Conservation (phyloP, 2,888 invertebrate species). For the Nomada hirtipes region DNA sequence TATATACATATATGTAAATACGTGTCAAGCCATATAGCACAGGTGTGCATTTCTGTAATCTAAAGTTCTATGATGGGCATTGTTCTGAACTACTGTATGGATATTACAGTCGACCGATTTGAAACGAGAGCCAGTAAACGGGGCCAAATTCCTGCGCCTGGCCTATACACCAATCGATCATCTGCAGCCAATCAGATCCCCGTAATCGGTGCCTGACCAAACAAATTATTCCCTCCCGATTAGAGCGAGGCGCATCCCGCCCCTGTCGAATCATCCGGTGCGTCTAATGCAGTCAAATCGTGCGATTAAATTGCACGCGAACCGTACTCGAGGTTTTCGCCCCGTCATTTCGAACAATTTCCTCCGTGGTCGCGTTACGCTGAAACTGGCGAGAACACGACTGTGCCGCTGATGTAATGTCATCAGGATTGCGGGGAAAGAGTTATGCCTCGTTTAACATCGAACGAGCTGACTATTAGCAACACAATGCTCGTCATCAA, state of each 20-base stretch:
- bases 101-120: slow-evolving; percentile 36
- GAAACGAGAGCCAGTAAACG: slow-evolving; percentile 43
- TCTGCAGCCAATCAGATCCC: slow-evolving; percentile 68
- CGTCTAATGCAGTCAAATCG: slow-evolving; percentile 42
- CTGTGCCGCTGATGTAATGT: slow-evolving; percentile 20
- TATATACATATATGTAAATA: too few relatives aligned
- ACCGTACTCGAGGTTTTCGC: slow-evolving; percentile 35
- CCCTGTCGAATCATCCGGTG: slow-evolving; percentile 32
- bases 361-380: slow-evolving; percentile 22
- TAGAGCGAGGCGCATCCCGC: slow-evolving; percentile 53
- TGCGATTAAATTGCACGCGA: slow-evolving; percentile 61
- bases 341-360: slow-evolving; percentile 48
- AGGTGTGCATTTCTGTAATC: neutral
- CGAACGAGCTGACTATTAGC: slow-evolving; percentile 37
- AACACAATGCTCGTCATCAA: slow-evolving; percentile 20
- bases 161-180: slow-evolving; percentile 71
- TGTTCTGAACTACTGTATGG: neutral
- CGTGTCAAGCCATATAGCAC: neutral
- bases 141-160: slow-evolving; percentile 50
- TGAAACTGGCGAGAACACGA: slow-evolving; percentile 7
- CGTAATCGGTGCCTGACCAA: slow-evolving; percentile 68
- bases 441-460: slow-evolving; percentile 49
- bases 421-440: slow-evolving; percentile 30
- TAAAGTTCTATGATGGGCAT: too few relatives aligned
- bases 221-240: slow-evolving; percentile 77